Evolutionary conservation across 2,113 vertebrate species (phyloP).

Genomic region (Petrocephalus zakoni): DNA sequence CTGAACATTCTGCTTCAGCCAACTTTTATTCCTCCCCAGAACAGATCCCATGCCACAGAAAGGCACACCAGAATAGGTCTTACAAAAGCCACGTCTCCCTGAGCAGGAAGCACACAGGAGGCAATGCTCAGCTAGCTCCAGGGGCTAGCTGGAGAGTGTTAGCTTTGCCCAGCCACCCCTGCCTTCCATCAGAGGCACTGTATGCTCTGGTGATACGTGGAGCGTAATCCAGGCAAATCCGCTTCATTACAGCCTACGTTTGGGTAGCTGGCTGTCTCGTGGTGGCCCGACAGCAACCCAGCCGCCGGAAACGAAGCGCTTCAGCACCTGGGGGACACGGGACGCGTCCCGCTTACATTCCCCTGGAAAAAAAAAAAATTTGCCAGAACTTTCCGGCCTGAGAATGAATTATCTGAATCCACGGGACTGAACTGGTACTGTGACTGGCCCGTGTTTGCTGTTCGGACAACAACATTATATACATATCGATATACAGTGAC

Average conservation of each 20-base stretch:
- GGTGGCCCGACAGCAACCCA: background rate
- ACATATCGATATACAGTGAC: too few species aligned
- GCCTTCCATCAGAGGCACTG: slow-evolving; percentile 47
- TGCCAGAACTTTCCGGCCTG: background rate
- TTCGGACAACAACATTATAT: too few species aligned
- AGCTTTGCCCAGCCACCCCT: slow-evolving; percentile 36
- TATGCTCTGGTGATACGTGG: slow-evolving; percentile 49
- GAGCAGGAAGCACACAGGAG: background rate
- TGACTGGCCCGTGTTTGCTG: too few species aligned
- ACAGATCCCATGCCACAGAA: background rate
- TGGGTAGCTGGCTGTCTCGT: background rate
- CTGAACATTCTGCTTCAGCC: background rate
- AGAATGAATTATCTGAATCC: too few species aligned
- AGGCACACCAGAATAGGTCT: background rate
- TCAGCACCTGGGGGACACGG: background rate
- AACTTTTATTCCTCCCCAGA: background rate
- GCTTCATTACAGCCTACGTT: slow-evolving; percentile 43
- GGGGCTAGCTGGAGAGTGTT: background rate
- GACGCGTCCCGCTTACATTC: background rate
- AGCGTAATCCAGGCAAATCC: slow-evolving; percentile 55
- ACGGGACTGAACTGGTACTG: too few species aligned
- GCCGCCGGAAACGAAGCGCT: background rate
- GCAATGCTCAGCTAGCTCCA: too few species aligned
- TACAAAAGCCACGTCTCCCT: background rate
- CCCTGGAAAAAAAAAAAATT: background rate